Conservation (phyloP, 2,797 vertebrate genomes). For the Clarias pachynema region DNA sequence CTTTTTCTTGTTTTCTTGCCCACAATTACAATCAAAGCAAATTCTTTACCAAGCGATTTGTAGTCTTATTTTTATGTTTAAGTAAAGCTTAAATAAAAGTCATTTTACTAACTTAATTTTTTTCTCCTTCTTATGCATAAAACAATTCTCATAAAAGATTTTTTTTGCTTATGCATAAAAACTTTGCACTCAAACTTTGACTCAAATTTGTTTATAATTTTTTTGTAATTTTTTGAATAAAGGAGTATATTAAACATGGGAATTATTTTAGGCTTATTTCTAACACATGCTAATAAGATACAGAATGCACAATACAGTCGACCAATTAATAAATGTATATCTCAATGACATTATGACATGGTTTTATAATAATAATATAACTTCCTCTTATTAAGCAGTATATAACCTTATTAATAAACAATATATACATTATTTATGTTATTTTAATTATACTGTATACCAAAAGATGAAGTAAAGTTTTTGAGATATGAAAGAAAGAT, state of each 20-base stretch:
- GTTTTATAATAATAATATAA: background rate
- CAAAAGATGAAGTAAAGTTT: background rate
- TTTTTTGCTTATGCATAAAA: background rate
- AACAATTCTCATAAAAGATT: too few relatives aligned
- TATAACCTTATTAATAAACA: background rate
- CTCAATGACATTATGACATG: background rate
- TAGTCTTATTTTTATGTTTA: background rate
- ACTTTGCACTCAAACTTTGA: too few relatives aligned
- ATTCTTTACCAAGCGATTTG: conserved; percentile 4
- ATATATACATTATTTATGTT: background rate
- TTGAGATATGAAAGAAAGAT: background rate
- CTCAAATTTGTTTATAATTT: too few relatives aligned
- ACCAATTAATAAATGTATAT: background rate
- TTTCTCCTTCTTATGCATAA: background rate
- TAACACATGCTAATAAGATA: background rate
- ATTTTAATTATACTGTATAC: background rate
- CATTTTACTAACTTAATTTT: background rate
- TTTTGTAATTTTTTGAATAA: background rate
- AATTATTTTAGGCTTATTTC: background rate
- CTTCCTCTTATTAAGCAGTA: background rate
- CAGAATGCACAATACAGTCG: background rate
- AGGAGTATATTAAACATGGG: background rate
- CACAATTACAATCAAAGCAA: conserved; percentile 62
- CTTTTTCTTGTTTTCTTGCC: conserved; percentile 57
- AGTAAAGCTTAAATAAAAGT: background rate